phyloP scores from a whole-genome alignment of 2,888 invertebrate species.

The Galerucella pusilla region DNA sequence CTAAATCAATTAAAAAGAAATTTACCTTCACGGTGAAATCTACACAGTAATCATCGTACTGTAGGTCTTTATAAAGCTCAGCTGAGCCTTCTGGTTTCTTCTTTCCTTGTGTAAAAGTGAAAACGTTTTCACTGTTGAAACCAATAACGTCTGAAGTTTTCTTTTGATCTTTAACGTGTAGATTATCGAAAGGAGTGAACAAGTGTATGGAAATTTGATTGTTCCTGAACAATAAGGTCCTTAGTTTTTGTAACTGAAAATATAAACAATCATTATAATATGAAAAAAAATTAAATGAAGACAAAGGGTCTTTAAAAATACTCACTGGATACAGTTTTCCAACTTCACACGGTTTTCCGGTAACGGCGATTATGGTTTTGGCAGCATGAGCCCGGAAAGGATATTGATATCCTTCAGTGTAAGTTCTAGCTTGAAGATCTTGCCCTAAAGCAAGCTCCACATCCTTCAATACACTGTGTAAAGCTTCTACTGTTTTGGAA shows the following conservation, averaged over 20 bases:
- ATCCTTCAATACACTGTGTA: conserved; percentile 59
- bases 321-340: conserved; percentile 70
- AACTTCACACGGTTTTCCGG: conserved; percentile 71
- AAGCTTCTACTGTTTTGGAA: conserved; percentile 38
- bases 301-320: conserved; percentile 31
- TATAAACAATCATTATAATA: not conserved
- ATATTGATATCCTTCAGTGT: conserved; percentile 72
- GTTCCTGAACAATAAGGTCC: conserved; percentile 65
- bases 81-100: conserved; percentile 71
- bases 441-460: conserved; percentile 55
- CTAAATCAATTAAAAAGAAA: not conserved
- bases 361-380: conserved; percentile 77
- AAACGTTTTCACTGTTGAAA: conserved; percentile 71
- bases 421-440: conserved; percentile 66
- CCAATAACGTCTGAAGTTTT: conserved; percentile 71
- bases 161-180: conserved; percentile 69
- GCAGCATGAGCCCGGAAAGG: conserved; percentile 82
- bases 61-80: conserved; percentile 69
- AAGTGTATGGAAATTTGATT: conserved; percentile 72
- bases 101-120: conserved; percentile 73
- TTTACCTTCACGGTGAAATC: conserved; percentile 74
- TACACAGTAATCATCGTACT: conserved; percentile 73
- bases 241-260: conserved; percentile 57
- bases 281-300: conserved; percentile 23
- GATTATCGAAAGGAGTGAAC: conserved; percentile 70